Base-by-base conservation (phyloP, 2,797 vertebrate species). In the Delichon dasypus region DNA sequence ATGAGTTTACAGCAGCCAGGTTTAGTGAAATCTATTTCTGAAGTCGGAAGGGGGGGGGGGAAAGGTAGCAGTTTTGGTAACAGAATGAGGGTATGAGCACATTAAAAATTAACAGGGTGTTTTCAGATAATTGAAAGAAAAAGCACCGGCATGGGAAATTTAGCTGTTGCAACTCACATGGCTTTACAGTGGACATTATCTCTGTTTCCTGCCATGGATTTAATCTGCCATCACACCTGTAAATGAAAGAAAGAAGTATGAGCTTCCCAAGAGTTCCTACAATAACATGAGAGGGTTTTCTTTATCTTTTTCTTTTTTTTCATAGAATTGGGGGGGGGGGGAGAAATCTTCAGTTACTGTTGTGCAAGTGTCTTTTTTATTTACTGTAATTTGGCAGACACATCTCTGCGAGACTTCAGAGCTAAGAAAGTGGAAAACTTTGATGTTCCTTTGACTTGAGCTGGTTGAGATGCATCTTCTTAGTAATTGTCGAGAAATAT, bases 61-160 rank as follows among this genome's bases (percentile, higher is more conserved):
- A 27, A 94, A 94, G 77, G 85, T 91, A 86, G 57, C 72, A 64
- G 60, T 84, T 96, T 78, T 55, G 58, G 73, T 67, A 93, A 83
- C 60, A 91, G 76, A 95, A 91, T 71, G 71, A 95, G 72, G 53
- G 77, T 90, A 88, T 1, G 51, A 82, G 88, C 76, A 62, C 84
- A 94, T 95, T 94, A 94, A 95, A 94, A 95, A 96, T 94, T 93
- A 96, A 94, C 81, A 80, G 44, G 34, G n/a, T 85, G 89, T 96
- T 94, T 96, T 96, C 84, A 91, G 90, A 89, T 78, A 94, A 94
- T 81, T 67, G 91, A 89, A 94, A 89, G 64, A 76, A 95, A 94
- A 95, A 86, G 61, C 45, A 42, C n/a, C 2, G 1, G 70, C 58
- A 38, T 54, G 61, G 78, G 88, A 94, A 95, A 95, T 76, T 80